These are phyloP conservation scores for Zoanthus solanderi DNA, from an alignment of 92 coral and sea anemone genomes.

Conservation along the genomic window DNA sequence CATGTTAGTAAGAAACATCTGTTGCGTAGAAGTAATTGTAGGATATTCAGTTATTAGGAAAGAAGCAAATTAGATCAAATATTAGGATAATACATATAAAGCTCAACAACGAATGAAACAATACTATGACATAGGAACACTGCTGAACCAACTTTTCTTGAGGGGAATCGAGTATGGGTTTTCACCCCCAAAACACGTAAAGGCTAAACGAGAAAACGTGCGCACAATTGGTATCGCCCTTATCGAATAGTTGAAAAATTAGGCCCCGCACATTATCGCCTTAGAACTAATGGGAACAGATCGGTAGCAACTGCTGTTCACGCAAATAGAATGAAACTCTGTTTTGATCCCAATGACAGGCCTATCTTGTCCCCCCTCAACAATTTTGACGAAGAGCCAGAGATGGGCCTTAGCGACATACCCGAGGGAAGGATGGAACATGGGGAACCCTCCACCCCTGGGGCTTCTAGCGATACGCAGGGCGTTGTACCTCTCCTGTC, in stretches of 20 bases:
- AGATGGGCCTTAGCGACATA: no score
- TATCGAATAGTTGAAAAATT: not conserved
- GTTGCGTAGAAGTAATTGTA: no score
- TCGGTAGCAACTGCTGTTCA: not conserved
- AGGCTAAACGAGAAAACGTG: not conserved
- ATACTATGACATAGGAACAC: not conserved
- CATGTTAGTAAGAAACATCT: no score
- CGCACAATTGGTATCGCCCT: not conserved
- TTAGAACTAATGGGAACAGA: not conserved
- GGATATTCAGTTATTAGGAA: no score
- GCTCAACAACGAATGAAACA: slow-evolving; percentile 1
- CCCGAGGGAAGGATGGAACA: no score
- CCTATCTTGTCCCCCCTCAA: not conserved
- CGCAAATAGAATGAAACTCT: not conserved
- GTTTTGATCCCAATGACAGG: not conserved
- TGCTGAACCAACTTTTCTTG: not conserved
- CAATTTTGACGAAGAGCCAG: no score
- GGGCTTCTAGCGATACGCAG: no score
- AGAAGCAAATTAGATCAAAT: no score
- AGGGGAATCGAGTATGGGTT: not conserved
- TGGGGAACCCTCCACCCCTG: no score
- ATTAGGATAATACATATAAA: not conserved
- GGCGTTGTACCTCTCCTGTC: no score
- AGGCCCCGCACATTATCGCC: not conserved
- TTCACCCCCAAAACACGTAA: not conserved